A percentile compares a stretch with the other conserved stretches of the same genome.
Conservation (phyloP, 92 coral and sea anemone genomes). For the Porites rus region DNA sequence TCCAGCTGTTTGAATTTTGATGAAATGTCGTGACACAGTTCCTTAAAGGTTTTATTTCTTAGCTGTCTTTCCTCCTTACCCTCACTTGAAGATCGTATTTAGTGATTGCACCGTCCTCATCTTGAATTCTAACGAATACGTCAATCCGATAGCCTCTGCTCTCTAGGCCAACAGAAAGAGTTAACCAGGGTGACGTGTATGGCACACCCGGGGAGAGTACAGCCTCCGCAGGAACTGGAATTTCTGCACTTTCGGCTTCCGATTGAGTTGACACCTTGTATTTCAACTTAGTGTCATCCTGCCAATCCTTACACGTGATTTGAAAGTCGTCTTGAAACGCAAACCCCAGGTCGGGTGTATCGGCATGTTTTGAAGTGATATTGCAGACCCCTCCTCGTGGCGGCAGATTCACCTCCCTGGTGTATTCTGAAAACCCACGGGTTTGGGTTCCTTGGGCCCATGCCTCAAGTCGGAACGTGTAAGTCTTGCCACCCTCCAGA, state of each 20-base stretch:
- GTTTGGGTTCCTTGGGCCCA: slow-evolving; percentile 25
- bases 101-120: slow-evolving; percentile 59
- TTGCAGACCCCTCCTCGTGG: slow-evolving; percentile 64
- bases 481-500: slow-evolving; percentile 52
- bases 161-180: slow-evolving; percentile 54
- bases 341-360: slow-evolving; percentile 52
- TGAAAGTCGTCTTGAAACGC: slow-evolving; percentile 50
- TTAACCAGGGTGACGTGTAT: slow-evolving; percentile 9
- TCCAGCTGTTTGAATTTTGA: too few relatives aligned
- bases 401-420: slow-evolving; percentile 44
- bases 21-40: too few relatives aligned
- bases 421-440: slow-evolving; percentile 61
- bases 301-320: slow-evolving; percentile 53
- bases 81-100: slow-evolving; percentile 32
- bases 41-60: too few relatives aligned
- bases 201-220: slow-evolving; percentile 27
- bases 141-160: slow-evolving; percentile 8
- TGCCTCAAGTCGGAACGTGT: slow-evolving; percentile 43
- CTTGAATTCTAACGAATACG: slow-evolving; percentile 45
- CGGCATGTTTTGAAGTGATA: slow-evolving; percentile 1
- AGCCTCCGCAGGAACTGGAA: neutral
- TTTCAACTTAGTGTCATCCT: slow-evolving; percentile 56
- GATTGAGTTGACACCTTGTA: slow-evolving; percentile 31
- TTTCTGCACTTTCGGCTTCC: slow-evolving; percentile 9
- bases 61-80: slow-evolving; percentile 31